Conservation (phyloP, 2,113 vertebrate genomes). For the Opisthocomus hoazin region DNA sequence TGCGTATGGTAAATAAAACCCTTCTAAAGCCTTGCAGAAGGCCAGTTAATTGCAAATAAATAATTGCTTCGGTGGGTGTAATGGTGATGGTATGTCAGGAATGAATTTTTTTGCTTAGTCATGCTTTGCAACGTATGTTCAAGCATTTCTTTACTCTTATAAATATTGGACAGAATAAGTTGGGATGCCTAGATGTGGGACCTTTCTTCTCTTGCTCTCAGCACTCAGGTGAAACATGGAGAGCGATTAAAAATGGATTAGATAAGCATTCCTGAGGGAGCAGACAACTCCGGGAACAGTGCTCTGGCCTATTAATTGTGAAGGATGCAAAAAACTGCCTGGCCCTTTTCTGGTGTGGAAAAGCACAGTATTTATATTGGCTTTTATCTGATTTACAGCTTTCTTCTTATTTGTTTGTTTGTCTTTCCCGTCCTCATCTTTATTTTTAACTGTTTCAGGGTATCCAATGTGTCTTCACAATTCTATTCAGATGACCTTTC, state of each 20-base stretch:
- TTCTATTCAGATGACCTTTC: not conserved
- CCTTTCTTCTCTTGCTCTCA: not conserved
- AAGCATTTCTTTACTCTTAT: not conserved
- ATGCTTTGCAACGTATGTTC: not conserved
- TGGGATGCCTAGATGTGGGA: not conserved
- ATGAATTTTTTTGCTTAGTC: not conserved
- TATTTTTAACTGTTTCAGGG: not conserved
- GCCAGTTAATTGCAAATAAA: not conserved
- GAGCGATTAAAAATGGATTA: not conserved
- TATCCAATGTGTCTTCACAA: not conserved
- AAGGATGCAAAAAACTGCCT: not conserved
- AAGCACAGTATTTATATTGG: not conserved
- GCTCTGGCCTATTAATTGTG: slow-evolving; percentile 7
- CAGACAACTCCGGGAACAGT: not conserved
- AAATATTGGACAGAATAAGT: not conserved
- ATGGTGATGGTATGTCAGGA: not conserved
- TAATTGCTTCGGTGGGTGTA: not conserved
- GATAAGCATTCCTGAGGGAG: not conserved
- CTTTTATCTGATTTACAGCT: not conserved
- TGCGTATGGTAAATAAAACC: not conserved
- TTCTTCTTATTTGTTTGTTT: not conserved
- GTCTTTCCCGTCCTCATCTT: too few relatives aligned
- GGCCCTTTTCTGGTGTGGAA: not conserved
- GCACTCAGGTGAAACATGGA: not conserved
- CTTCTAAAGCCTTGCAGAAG: not conserved